phyloP scores from a whole-genome alignment of 2,888 invertebrate species.

The Apomyelois bistriatella region DNA sequence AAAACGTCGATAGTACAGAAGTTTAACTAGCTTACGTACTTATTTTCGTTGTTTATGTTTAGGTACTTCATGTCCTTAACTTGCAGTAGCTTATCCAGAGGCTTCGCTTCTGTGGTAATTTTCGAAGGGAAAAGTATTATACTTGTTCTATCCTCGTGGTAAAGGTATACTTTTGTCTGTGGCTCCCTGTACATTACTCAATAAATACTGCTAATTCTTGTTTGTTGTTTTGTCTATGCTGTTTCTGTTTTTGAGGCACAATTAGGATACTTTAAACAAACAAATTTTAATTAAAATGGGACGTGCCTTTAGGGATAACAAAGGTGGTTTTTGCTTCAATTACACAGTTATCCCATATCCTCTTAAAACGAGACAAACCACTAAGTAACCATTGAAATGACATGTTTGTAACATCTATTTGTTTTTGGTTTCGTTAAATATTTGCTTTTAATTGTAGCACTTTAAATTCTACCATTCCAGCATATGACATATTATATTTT shows the following conservation, averaged over 20 bases:
- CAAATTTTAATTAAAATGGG: not conserved
- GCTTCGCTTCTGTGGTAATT: too few species aligned
- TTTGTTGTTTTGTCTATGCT: too few species aligned
- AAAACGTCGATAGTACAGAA: not conserved
- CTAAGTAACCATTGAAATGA: not conserved
- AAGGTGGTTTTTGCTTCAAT: not conserved
- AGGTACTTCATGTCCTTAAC: too few species aligned
- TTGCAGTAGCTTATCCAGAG: too few species aligned
- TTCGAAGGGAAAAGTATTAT: too few species aligned
- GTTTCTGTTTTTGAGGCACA: not conserved
- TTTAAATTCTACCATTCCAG: too few species aligned
- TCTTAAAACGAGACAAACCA: slow-evolving; percentile 8
- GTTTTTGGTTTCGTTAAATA: not conserved
- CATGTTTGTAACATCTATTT: not conserved
- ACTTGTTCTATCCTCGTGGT: too few species aligned
- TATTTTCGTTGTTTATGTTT: too few species aligned
- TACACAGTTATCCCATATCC: not conserved
- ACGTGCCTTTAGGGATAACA: not conserved
- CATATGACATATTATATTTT: too few species aligned
- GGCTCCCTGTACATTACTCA: too few species aligned
- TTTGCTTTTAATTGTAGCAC: not conserved
- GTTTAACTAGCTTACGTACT: not conserved
- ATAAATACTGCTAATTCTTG: too few species aligned
- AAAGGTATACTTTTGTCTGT: too few species aligned
- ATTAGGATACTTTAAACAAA: not conserved